Conservation (phyloP, 2,113 vertebrate genomes). For the Alligator sinensis region DNA sequence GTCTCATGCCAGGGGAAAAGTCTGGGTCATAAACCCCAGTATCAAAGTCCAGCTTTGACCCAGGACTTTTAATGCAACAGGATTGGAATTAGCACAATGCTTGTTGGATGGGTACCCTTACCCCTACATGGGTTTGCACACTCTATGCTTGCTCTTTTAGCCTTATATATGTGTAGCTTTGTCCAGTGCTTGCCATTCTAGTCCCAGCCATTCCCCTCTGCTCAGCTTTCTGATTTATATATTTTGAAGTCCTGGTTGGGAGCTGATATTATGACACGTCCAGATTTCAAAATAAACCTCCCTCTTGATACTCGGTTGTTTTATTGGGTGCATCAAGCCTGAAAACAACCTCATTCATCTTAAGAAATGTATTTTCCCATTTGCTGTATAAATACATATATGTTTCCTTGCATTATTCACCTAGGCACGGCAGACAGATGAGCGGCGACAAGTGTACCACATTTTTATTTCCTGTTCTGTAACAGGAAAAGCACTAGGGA, state of each 20-base stretch:
- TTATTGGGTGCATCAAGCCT: conserved; percentile 74
- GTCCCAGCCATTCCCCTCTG: conserved; percentile 64
- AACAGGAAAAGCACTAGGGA: conserved; percentile 61
- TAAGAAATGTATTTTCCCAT: conserved; percentile 77
- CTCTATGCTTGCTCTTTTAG: neutral
- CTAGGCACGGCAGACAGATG: conserved; percentile 67
- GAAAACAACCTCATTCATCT: conserved; percentile 78
- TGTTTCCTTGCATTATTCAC: conserved; percentile 74
- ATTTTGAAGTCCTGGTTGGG: conserved; percentile 69
- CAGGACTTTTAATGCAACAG: neutral
- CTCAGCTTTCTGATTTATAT: conserved; percentile 66
- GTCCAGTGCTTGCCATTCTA: neutral
- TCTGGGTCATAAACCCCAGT: neutral
- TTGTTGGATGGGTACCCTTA: neutral
- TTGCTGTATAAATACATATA: conserved; percentile 77
- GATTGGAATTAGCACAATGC: neutral
- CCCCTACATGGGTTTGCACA: neutral
- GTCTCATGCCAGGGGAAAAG: neutral
- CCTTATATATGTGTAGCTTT: neutral
- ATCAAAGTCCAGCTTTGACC: neutral
- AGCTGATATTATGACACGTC: conserved; percentile 70
- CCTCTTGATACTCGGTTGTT: conserved; percentile 75
- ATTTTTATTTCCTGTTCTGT: conserved; percentile 65
- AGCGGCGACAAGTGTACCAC: conserved; percentile 54
- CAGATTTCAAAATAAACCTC: conserved; percentile 80